These are phyloP conservation scores for Anarhynchus alexandrinus DNA, from an alignment of 2,113 vertebrate species.

Conservation along the genomic window DNA sequence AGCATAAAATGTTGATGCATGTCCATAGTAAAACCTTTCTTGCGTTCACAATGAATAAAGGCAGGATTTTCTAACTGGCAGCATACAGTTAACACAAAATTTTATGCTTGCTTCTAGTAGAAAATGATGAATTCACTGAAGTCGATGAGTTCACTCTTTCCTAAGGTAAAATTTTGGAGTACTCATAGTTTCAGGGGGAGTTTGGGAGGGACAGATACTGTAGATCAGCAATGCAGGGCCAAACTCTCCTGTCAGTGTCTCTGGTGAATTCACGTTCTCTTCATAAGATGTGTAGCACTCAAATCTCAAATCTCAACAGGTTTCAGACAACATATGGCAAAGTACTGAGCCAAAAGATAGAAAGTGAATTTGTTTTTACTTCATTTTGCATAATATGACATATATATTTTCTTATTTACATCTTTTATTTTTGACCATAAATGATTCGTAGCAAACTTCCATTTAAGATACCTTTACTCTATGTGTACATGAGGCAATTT, in stretches of 20 bases:
- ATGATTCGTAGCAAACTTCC: not conserved
- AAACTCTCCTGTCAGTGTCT: not conserved
- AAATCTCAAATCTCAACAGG: slow-evolving; percentile 3
- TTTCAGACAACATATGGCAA: slow-evolving; percentile 38
- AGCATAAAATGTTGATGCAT: not conserved
- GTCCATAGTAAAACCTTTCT: not conserved
- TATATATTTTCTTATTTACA: not conserved
- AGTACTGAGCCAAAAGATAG: not conserved
- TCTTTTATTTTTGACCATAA: not conserved
- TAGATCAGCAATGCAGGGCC: not conserved
- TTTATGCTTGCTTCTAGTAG: not conserved
- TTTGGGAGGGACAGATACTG: not conserved
- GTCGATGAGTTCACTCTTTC: not conserved
- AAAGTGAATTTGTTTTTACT: not conserved
- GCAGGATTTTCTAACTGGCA: not conserved
- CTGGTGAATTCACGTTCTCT: not conserved
- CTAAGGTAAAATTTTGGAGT: not conserved
- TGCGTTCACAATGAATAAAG: not conserved
- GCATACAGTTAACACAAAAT: not conserved
- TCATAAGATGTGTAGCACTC: not conserved
- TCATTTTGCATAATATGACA: not conserved
- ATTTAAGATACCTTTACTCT: not conserved
- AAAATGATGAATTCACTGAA: not conserved
- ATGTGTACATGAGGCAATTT: not conserved
- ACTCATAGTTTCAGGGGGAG: not conserved